Evolutionary conservation across 2,888 invertebrate species (phyloP).

Genomic region (Drosophila rellima): DNA sequence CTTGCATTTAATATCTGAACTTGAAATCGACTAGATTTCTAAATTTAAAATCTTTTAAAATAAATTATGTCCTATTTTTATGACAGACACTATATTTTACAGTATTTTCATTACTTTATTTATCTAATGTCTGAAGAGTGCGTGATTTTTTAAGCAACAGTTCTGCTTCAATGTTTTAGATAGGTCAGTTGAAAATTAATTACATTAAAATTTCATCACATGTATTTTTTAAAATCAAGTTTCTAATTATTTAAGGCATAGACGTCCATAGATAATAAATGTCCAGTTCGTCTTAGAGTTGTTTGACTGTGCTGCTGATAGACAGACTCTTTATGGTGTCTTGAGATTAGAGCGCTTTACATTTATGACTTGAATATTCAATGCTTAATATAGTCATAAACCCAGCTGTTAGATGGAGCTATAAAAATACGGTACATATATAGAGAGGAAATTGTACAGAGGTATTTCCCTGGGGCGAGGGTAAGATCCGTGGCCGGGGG

Average conservation of each 20-base stretch:
- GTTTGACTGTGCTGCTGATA: background rate
- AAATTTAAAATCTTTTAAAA: background rate
- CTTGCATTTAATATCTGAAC: background rate
- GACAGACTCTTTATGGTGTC: background rate
- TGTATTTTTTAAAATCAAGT: too few relatives aligned
- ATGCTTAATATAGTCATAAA: conserved; percentile 17
- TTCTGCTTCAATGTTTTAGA: too few relatives aligned
- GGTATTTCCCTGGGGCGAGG: background rate
- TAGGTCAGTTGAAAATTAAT: too few relatives aligned
- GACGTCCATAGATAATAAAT: background rate
- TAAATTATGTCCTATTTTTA: background rate
- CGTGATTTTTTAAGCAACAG: too few relatives aligned
- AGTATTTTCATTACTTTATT: background rate
- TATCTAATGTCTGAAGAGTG: too few relatives aligned
- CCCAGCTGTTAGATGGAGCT: background rate
- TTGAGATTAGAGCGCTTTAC: background rate
- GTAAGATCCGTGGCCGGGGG: background rate
- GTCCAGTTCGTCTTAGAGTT: background rate
- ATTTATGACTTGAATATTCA: conserved; percentile 6
- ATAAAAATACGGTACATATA: background rate
- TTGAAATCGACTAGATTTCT: background rate
- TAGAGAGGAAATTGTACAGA: background rate
- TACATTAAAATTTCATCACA: too few relatives aligned
- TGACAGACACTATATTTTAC: background rate
- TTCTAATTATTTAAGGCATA: too few relatives aligned